These are phyloP conservation scores for Caenorhabditis drosophilae DNA, from an alignment of 2,888 invertebrate genomes.

Conservation along the genomic window DNA sequence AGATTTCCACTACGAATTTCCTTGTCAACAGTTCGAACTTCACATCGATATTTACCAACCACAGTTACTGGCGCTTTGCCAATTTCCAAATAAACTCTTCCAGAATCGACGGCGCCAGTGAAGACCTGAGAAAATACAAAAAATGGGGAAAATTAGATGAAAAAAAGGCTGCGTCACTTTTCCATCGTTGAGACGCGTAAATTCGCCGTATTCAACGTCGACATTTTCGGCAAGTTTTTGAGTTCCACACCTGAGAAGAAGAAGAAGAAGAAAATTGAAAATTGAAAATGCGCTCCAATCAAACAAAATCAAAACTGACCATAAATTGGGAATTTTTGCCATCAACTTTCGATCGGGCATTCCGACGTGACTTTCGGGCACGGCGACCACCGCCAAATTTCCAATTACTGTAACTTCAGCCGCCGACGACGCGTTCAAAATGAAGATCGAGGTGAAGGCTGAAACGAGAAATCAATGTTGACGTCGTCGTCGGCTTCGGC, in stretches of 20 bases:
- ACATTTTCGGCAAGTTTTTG: conserved; percentile 43
- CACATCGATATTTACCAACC: conserved; percentile 47
- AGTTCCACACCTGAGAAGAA: conserved; percentile 41
- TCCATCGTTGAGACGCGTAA: conserved; percentile 37
- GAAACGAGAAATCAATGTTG: too few species aligned
- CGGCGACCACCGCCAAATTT: conserved; percentile 44
- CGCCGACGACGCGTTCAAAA: too few species aligned
- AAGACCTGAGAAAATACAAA: too few species aligned
- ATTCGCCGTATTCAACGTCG: conserved; percentile 45
- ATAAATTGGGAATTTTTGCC: conserved; percentile 38
- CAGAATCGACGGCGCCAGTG: conserved; percentile 27
- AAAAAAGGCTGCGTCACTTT: conserved; percentile 36
- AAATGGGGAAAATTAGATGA: too few species aligned
- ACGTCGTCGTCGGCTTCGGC: too few species aligned
- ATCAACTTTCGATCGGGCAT: conserved; percentile 26
- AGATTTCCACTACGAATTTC: conserved; percentile 42
- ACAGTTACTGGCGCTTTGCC: conserved; percentile 36
- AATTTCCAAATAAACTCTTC: conserved; percentile 38
- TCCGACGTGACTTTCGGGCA: conserved; percentile 29
- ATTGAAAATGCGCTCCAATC: too few species aligned
- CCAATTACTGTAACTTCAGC: conserved; percentile 40
- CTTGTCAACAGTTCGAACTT: conserved; percentile 44
- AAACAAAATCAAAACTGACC: too few species aligned
- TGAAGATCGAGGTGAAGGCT: too few species aligned
- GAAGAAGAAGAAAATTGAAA: neutral